phyloP scores from a whole-genome alignment of 1,140 invertebrate species.

The Drosophila saltans region DNA sequence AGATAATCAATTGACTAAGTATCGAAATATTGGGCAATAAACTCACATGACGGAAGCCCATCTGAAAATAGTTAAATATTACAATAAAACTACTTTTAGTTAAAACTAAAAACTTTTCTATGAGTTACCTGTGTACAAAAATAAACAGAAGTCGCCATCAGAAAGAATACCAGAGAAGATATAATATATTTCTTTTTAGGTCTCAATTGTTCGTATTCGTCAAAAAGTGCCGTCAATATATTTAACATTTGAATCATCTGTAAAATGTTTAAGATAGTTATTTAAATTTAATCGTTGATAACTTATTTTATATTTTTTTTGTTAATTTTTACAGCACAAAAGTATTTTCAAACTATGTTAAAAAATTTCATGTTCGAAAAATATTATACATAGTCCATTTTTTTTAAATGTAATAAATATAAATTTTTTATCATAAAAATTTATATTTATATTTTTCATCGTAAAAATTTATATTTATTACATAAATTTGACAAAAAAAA shows the following conservation, averaged over 20 bases:
- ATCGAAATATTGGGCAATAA: conserved; percentile 87
- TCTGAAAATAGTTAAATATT: conserved; percentile 25
- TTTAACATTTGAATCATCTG: conserved; percentile 73
- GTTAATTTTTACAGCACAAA: no score
- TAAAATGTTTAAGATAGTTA: background rate
- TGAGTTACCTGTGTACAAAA: conserved; percentile 72
- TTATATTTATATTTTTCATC: no score
- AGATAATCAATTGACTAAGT: conserved; percentile 89
- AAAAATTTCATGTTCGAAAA: no score
- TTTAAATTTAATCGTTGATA: background rate
- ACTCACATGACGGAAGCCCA: conserved; percentile 65
- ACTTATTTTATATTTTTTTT: background rate
- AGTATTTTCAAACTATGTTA: no score
- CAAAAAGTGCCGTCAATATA: conserved; percentile 71
- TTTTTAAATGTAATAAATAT: no score
- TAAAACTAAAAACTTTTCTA: no score
- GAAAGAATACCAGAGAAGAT: conserved; percentile 34
- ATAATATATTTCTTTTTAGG: conserved; percentile 51
- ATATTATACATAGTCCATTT: no score
- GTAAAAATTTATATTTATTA: no score
- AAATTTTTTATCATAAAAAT: no score
- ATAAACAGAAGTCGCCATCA: conserved; percentile 60
- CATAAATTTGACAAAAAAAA: no score
- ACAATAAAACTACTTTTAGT: no score
- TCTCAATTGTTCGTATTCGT: conserved; percentile 73